Evolutionary conservation across 2,113 vertebrate species (phyloP).

Genomic region (Strix uralensis): DNA sequence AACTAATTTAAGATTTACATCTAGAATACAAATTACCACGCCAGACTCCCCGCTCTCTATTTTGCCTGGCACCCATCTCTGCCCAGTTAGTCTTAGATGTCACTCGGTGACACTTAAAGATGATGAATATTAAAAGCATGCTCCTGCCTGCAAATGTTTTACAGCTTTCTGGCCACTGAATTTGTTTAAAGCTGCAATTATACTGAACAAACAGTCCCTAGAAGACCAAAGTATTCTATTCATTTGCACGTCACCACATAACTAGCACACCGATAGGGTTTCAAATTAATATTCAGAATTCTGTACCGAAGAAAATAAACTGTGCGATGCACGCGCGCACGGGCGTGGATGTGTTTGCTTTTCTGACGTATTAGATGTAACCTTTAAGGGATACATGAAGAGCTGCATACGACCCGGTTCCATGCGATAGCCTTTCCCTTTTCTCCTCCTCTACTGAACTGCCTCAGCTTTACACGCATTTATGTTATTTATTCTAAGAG

Average conservation of each 20-base stretch:
- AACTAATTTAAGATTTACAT: conserved; percentile 73
- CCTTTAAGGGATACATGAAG: fast-evolving
- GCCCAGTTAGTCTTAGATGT: conserved; percentile 50
- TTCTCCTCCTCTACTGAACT: neutral
- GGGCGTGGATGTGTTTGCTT: fast-evolving
- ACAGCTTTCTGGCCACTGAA: conserved; percentile 33
- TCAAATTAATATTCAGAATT: neutral
- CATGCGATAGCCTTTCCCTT: neutral
- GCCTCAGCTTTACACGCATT: neutral
- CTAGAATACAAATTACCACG: conserved; percentile 69
- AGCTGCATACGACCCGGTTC: neutral
- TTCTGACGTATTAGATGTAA: neutral
- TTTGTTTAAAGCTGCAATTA: conserved; percentile 56
- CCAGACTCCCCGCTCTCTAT: conserved; percentile 2
- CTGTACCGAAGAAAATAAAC: neutral
- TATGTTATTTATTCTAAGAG: neutral
- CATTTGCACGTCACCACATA: neutral
- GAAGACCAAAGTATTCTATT: conserved; percentile 4
- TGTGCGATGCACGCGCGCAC: fast-evolving
- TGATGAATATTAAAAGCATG: conserved; percentile 74
- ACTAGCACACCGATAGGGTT: neutral
- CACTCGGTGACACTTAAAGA: conserved; percentile 55
- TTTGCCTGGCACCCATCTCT: conserved; percentile 66
- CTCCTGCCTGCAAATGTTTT: conserved; percentile 50
- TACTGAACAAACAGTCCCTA: conserved; percentile 47